phyloP scores from a whole-genome alignment of 2,888 invertebrate species.

The Hybos culiciformis region DNA sequence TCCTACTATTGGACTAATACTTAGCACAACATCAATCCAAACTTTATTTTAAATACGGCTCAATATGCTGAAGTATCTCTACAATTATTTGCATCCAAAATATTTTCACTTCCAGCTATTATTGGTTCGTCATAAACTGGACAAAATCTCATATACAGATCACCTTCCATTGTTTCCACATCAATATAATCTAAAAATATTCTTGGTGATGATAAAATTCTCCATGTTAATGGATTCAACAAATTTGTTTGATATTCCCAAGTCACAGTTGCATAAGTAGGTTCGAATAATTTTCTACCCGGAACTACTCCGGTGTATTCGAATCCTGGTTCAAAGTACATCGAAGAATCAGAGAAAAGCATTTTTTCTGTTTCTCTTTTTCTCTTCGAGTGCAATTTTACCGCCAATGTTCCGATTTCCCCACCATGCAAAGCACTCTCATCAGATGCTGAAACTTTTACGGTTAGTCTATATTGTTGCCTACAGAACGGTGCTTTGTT shows the following conservation, averaged over 20 bases:
- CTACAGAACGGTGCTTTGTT: constrained; percentile 60
- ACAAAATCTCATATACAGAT: constrained; percentile 45
- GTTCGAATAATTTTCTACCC: constrained; percentile 50
- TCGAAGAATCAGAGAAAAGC: constrained; percentile 40
- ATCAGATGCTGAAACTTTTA: constrained; percentile 58
- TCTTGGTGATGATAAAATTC: constrained; percentile 56
- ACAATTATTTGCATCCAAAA: constrained; percentile 27
- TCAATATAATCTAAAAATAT: constrained; percentile 58
- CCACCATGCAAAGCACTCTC: constrained; percentile 62
- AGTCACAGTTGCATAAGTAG: constrained; percentile 53
- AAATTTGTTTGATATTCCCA: constrained; percentile 69
- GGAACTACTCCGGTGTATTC: constrained; percentile 53
- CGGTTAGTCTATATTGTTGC: constrained; percentile 64
- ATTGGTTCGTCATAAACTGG: constrained; percentile 50
- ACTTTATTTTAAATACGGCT: neutral
- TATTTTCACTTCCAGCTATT: constrained; percentile 42
- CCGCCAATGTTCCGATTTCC: constrained; percentile 58
- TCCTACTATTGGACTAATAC: too few species aligned
- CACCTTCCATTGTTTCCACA: constrained; percentile 58
- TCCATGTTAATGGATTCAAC: constrained; percentile 74
- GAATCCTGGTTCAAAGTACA: constrained; percentile 50
- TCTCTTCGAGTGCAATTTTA: constrained; percentile 49
- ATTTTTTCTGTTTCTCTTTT: constrained; percentile 46
- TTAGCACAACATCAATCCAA: too few species aligned
- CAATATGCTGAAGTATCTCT: neutral